Evolutionary conservation across 2,797 vertebrate species (phyloP), one percentile per base, ranked within the genome.

Genomic region (Hypotaenidia philippensis): DNA sequence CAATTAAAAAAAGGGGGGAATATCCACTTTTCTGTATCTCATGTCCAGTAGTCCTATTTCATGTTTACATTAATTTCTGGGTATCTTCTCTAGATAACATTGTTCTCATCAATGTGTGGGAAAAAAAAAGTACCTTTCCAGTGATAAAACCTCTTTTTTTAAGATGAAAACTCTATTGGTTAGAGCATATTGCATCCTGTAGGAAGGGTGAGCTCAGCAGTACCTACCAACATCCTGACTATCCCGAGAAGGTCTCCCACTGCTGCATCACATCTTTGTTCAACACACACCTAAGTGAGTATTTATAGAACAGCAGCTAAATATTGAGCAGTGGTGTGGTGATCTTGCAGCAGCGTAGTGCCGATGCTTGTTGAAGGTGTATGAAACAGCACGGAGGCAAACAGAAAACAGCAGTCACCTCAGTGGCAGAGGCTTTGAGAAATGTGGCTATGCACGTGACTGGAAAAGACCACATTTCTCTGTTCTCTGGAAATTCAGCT

Each of bases 1-100:
- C 93, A 95, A 93, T 96, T 96, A 31, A 69, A 87, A 91, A 61
- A 44, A 15, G 49, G 5, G 2, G 31, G 53, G n/a, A 17, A 57
- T 91, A 90, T 57, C 80, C 34, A 68, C 77, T 87, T 64, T 63
- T 79, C 40, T 47, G 66, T 74, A 52, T 11, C 77, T 86, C 2
- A 1, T 25, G 32, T 76, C 65, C 89, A 10, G 1, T 38, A 57
- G 52, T 72, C 63, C 47, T 82, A 0, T 66, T 83, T 72, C 72
- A 38, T 44, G 52, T 59, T 79, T 53, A 82, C 71, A 22, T 65
- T 55, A 15, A 20, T 81, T 95, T 75, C 65, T 79, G 59, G 53
- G 38, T 91, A n/a, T 84, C 78, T 76, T 56, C 71, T 89, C 70
- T 56, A 52, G 61, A 69, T 82, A 89, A 50, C 32, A 22, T 27